Base-by-base conservation (phyloP, 2,888 invertebrate species). In the Coremacera marginata region DNA sequence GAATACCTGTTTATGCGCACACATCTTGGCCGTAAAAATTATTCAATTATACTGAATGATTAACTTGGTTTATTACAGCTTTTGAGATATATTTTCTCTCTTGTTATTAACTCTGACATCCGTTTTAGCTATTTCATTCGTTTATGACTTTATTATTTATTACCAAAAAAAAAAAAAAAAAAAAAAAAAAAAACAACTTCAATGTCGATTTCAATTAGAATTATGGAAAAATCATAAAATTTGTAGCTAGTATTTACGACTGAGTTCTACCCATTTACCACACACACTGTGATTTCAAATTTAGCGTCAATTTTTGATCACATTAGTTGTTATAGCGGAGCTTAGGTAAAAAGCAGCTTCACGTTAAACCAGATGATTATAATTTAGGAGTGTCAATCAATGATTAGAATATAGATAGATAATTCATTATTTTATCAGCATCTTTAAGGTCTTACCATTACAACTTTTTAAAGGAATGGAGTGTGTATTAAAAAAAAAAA, bases 101-200 rank as follows among this genome's bases (percentile, higher is more conserved):
- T 34, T 5, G 25, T 11, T 31, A 55, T 55, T 55, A 55, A 55
- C 55, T 55, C 75, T 55, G 71, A 5, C 25, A 37, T 25, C 44
- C 51, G 70, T 7, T 34, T 34, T 34, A 74, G 19, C 31, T 81
- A 78, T 83, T 84, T 85, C 83, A 84, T 84, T 83, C 84, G 83
- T 86, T 86, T 86, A 86, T 85, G 85, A 84, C 86, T 87, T 86
- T 85, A 85, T 86, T 85, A 86, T 86, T 86, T 87, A 86, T 86
- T 85, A 84, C 84, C 83, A 83, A 82, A 81, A 77, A 44, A 78
- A 49, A 67, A 71, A n/a, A n/a, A n/a, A n/a, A 60, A 55, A 70
- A 7, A 25, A n/a, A n/a, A n/a, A n/a, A n/a, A n/a, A 60, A 55
- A 70, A 7, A 25, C 49, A 27, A 76, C 73, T 75, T 52, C 75